Base-by-base conservation (phyloP, 2,797 vertebrate species). In the Cercopithecus neglectus region DNA sequence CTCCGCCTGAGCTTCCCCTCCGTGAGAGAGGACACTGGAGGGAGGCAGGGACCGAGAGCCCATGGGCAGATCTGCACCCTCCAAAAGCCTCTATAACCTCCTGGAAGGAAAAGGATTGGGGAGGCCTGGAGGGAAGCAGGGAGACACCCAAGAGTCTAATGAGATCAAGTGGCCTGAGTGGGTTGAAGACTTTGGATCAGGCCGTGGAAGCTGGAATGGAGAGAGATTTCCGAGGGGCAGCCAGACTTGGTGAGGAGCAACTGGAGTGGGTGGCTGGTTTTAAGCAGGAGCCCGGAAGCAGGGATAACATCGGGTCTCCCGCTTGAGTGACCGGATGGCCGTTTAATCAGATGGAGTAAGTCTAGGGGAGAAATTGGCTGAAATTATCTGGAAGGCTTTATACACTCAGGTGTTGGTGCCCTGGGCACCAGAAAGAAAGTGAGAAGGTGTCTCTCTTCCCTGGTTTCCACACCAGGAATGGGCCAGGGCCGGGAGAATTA, bases 1-100 rank as follows among this genome's bases (percentile, higher is more conserved):
- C 8, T 12, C 3, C 0, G 19, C 61, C 26, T 4, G 30, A 50
- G 46, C 55, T 30, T 91, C 21, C 85, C 26, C 33, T 67, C 13
- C 26, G 11, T 6, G 30, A 70, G 13, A 10, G 1, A n/a, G 53
- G 64, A 67, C 92, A 8, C 24, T 4, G 48, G 36, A 86, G 48
- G 1, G 3, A 39, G 8, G 19, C 9, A 0, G 8, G 61, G 33
- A 3, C 3, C 4, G 28, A 46, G 48, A 70, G 39, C 14, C 44
- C 90, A 22, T 17, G 7, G 30, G 59, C 72, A 61, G 28, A 46
- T 70, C 7, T 22, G 75, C 8, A 5, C 24, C n/a, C n/a, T 83
- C 36, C 64, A 72, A 61, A 79, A 87, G 46, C 9, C 16, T 21
- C 2, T 4, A 5, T 61, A 44, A 17, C 11, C 41, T 80, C 46